phyloP scores from a whole-genome alignment of 2,113 vertebrate genomes.

The Aegypius monachus region DNA sequence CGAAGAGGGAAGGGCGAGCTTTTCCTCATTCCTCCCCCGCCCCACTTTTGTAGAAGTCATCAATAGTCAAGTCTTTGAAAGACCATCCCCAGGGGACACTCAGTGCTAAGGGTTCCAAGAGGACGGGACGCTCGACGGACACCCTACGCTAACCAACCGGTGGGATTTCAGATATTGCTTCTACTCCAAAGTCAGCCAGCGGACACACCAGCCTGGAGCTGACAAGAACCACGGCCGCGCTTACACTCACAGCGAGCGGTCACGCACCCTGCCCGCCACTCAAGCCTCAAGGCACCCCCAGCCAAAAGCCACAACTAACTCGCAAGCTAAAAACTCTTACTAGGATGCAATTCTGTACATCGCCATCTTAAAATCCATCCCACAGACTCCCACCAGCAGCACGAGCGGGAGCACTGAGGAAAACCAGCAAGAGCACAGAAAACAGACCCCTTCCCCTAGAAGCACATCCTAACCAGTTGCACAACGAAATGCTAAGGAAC shows the following conservation, averaged over 20 bases:
- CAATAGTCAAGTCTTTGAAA: background rate
- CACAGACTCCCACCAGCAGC: background rate
- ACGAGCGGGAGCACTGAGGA: accelerated
- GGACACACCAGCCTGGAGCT: background rate
- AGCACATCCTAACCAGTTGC: background rate
- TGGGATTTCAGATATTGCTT: background rate
- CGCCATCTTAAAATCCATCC: background rate
- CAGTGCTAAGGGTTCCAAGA: background rate
- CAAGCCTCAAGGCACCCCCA: background rate
- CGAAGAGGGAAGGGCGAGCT: background rate
- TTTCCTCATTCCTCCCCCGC: background rate
- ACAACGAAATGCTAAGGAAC: background rate
- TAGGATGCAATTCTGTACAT: background rate
- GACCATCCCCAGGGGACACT: accelerated
- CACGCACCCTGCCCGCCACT: background rate
- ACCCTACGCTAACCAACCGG: background rate
- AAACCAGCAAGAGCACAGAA: background rate
- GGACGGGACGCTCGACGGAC: accelerated
- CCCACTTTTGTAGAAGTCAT: background rate
- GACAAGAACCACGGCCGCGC: accelerated
- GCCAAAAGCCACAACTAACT: background rate
- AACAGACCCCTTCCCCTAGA: background rate
- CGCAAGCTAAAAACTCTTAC: background rate
- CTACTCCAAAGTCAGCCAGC: background rate
- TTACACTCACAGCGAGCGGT: accelerated